Conservation (phyloP, 2,797 vertebrate species). For the Gouania willdenowi region DNA sequence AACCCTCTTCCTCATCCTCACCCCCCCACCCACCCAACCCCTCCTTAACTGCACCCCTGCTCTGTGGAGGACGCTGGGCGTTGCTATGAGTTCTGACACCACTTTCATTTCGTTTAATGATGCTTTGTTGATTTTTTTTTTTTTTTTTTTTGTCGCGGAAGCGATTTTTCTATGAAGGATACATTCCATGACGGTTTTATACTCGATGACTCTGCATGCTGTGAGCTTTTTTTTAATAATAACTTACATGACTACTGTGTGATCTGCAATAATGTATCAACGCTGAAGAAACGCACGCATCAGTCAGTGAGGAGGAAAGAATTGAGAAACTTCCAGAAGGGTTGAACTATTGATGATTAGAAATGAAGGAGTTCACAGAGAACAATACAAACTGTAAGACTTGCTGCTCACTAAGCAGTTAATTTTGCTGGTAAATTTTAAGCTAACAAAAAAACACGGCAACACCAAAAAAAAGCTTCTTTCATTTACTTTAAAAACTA, state of each 20-base stretch:
- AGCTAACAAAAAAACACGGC: too few relatives aligned
- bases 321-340: not conserved
- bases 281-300: constrained; percentile 64
- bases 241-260: constrained; percentile 63
- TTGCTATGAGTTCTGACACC: constrained; percentile 67
- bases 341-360: too few relatives aligned
- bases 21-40: constrained; percentile 46
- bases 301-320: constrained; percentile 1
- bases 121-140: constrained; percentile 42
- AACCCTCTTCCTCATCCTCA: constrained; percentile 36
- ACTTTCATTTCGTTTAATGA: constrained; percentile 40
- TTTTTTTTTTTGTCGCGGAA: constrained; percentile 30
- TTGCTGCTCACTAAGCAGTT: too few relatives aligned
- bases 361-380: too few relatives aligned
- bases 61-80: constrained; percentile 70
- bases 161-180: constrained; percentile 36
- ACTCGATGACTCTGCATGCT: constrained; percentile 64
- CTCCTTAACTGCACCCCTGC: constrained; percentile 42
- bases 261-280: constrained; percentile 51
- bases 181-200: constrained; percentile 52
- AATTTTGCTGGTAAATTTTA: too few relatives aligned
- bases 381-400: too few relatives aligned
- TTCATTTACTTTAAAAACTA: too few relatives aligned
- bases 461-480: too few relatives aligned
- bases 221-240: constrained; percentile 63